A percentile compares a stretch with the other conserved stretches of the same genome.
Evolutionary conservation across 2,113 vertebrate genomes (phyloP).

Genomic region (Macrotis lagotis): DNA sequence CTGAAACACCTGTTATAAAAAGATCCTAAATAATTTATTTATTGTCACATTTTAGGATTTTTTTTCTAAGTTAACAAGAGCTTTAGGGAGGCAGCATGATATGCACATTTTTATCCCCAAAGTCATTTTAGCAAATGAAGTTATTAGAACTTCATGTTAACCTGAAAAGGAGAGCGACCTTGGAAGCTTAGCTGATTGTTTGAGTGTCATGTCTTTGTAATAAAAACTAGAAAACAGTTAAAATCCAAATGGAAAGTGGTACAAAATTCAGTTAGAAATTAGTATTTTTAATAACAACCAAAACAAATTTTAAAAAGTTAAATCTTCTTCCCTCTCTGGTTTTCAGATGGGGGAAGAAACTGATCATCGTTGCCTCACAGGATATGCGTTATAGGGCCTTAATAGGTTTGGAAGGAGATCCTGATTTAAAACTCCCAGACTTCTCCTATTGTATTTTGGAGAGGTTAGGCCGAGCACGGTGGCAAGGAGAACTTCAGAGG

Average conservation of each 20-base stretch:
- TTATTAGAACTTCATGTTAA: background rate
- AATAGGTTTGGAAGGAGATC: constrained; percentile 91
- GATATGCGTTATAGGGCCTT: constrained; percentile 87
- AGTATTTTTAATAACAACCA: background rate
- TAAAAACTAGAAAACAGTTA: background rate
- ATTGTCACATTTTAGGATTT: background rate
- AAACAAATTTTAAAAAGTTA: background rate
- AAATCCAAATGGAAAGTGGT: background rate
- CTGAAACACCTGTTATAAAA: background rate
- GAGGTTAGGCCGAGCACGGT: constrained; percentile 92
- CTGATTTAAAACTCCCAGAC: constrained; percentile 91
- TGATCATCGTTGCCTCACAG: constrained; percentile 93
- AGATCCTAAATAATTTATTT: background rate
- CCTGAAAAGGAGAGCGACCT: background rate
- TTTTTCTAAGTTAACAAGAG: background rate
- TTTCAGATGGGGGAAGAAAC: constrained; percentile 90
- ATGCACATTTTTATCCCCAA: background rate
- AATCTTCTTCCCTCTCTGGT: background rate
- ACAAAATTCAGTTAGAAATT: background rate
- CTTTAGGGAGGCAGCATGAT: background rate
- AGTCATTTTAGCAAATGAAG: background rate
- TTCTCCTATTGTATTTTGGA: constrained; percentile 97
- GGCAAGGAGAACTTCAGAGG: constrained; percentile 97
- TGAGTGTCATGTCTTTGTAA: background rate
- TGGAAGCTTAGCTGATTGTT: background rate